A percentile compares a stretch with the other conserved stretches of the same genome.
These are phyloP conservation scores for Miichthys miiuy DNA, from an alignment of 2,797 vertebrate species.

Conservation along the genomic window DNA sequence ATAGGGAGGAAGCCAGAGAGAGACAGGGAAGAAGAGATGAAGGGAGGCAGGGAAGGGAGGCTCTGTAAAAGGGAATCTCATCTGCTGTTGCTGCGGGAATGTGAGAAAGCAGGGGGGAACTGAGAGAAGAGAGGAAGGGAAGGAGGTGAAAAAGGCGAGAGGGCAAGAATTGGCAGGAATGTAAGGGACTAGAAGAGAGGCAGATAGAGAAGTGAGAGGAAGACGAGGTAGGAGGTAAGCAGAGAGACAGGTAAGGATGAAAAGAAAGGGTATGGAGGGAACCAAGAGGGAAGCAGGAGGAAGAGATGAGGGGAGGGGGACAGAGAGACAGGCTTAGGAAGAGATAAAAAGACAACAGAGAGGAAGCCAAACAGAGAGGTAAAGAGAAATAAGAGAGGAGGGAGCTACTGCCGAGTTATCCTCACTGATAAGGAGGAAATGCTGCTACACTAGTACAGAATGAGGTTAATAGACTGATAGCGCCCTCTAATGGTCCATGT, in stretches of 20 bases:
- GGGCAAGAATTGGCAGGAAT: slow-evolving; percentile 52
- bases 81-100: slow-evolving; percentile 71
- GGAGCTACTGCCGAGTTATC: slow-evolving; percentile 57
- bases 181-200: slow-evolving; percentile 25
- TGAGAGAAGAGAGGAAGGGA: slow-evolving; percentile 40
- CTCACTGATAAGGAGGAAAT: slow-evolving; percentile 57
- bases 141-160: slow-evolving; percentile 34
- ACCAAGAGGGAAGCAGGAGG: slow-evolving; percentile 35
- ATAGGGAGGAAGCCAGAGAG: slow-evolving; percentile 45
- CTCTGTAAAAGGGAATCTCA: slow-evolving; percentile 68
- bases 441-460: slow-evolving; percentile 36
- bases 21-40: slow-evolving; percentile 51
- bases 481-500: slow-evolving; percentile 71
- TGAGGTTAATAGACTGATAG: slow-evolving; percentile 67
- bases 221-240: slow-evolving; percentile 25
- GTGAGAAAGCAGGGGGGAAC: slow-evolving; percentile 35
- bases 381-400: slow-evolving; percentile 53
- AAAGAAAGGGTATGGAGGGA: slow-evolving; percentile 29
- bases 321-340: slow-evolving; percentile 36
- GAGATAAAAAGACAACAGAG: slow-evolving; percentile 62
- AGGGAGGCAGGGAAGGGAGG: slow-evolving; percentile 55
- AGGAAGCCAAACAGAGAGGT: slow-evolving; percentile 48
- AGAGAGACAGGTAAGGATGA: slow-evolving; percentile 41
- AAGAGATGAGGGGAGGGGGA: slow-evolving; percentile 35
- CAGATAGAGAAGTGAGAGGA: slow-evolving; percentile 14